Evolutionary conservation across 2,113 vertebrate species (phyloP).

Genomic region (Thinocorus orbignyianus): DNA sequence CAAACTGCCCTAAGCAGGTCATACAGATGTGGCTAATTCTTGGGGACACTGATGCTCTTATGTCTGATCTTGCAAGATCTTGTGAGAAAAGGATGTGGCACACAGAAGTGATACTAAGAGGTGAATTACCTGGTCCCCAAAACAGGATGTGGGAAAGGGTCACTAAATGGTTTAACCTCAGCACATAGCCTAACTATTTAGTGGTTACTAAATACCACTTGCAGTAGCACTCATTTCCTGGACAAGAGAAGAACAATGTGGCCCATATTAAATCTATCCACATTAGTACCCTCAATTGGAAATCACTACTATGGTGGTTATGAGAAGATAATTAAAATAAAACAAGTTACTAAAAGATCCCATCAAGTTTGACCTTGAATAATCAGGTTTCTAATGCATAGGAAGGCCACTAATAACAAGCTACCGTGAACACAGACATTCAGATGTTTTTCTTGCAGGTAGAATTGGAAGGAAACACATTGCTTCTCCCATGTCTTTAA

Average conservation of each 20-base stretch:
- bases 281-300: not conserved
- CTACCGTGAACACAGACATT: not conserved
- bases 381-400: not conserved
- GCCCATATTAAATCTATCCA: not conserved
- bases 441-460: constrained; percentile 21
- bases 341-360: not conserved
- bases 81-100: not conserved
- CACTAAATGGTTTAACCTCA: not conserved
- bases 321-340: constrained; percentile 7
- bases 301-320: not conserved
- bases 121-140: not conserved
- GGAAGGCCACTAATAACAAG: not conserved
- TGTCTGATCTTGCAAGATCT: not conserved
- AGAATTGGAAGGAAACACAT: not conserved
- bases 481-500: constrained; percentile 31
- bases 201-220: not conserved
- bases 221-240: not conserved
- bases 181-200: too few species aligned
- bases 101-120: not conserved
- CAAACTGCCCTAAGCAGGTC: not conserved
- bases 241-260: not conserved
- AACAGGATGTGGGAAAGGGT: not conserved
- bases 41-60: not conserved
- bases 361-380: constrained; percentile 11
- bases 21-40: not conserved